phyloP scores from a whole-genome alignment of 2,888 invertebrate genomes.

The Stenodera caucasica region DNA sequence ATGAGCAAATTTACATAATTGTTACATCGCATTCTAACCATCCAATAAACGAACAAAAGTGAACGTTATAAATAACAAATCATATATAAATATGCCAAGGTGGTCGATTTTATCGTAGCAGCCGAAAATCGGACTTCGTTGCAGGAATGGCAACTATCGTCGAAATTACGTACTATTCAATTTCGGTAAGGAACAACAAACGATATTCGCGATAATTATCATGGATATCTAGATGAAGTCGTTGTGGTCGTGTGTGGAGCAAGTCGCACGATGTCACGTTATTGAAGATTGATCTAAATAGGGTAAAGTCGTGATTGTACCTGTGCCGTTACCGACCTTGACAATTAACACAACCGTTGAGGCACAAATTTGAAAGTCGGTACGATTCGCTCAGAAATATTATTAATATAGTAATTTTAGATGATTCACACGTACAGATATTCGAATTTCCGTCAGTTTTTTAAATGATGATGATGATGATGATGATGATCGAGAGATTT shows the following conservation, averaged over 20 bases:
- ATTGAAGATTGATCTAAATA: slow-evolving; percentile 48
- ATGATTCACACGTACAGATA: too few species aligned
- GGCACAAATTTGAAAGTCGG: slow-evolving; percentile 6
- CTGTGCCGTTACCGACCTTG: slow-evolving; percentile 47
- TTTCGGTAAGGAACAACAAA: too few species aligned
- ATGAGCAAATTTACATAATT: slow-evolving; percentile 30
- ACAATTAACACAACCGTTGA: slow-evolving; percentile 39
- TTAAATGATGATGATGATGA: not conserved
- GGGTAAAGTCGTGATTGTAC: slow-evolving; percentile 49
- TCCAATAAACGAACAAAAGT: too few species aligned
- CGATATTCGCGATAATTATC: too few species aligned
- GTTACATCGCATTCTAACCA: too few species aligned
- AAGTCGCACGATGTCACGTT: slow-evolving; percentile 46
- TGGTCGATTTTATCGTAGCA: too few species aligned
- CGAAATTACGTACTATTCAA: too few species aligned
- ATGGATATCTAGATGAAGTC: slow-evolving; percentile 46
- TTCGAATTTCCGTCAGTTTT: not conserved
- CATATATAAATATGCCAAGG: too few species aligned
- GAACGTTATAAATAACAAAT: too few species aligned
- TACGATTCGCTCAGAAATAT: not conserved
- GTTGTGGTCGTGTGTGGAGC: slow-evolving; percentile 44
- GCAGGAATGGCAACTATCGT: too few species aligned
- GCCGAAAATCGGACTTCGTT: too few species aligned
- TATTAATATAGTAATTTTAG: not conserved
- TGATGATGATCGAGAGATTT: not conserved